Evolutionary conservation across 2,797 vertebrate genomes (phyloP), one percentile per base, ranked within the genome.

Genomic region (Falco cherrug): DNA sequence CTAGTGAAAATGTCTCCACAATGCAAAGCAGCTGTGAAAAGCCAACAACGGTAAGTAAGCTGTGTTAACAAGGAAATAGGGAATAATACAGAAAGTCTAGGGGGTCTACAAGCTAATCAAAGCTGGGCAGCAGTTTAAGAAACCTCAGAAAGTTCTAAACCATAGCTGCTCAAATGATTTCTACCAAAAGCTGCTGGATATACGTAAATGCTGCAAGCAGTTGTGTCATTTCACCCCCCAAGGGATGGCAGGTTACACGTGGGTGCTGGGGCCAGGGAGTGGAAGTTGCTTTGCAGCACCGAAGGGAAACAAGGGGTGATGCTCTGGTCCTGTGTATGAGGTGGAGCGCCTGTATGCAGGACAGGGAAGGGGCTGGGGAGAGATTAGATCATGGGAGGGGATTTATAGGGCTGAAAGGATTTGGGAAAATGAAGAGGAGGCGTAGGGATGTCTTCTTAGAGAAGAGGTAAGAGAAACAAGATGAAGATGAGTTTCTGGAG

Each of bases 1-100:
- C 59, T 45, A n/a, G 59, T 50, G 83, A 83, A 87, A 96, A 87
- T 10, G n/a, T 47, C 64, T 77, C n/a, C 70, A 75, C 70, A 69
- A 63, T 8, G 81, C 78, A 94, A 82, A 95, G 68, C 69, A 95
- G 78, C 90, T 94, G 79, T 71, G 88, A 37, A 89, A 87, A 87
- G 61, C 33, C n/a, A 85, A 71, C 37, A 50, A 16, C 45, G 37
- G 53, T n/a, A 24, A 71, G 50, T 47, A 68, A 63, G 35, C 26
- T 63, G n/a, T 13, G 35, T 89, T 93, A 92, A 94, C 45, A 75
- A 85, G 76, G 86, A 78, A 69, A 75, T 51, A 29, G 69, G 57
- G 88, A 89, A 33, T 56, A 61, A 83, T 48, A 61, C 16, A 79
- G 83, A 74, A 92, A 89, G 68, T 56, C 61, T 25, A 63, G 68